Evolutionary conservation across 2,113 vertebrate genomes (phyloP).

Genomic region (Oriolus oriolus): DNA sequence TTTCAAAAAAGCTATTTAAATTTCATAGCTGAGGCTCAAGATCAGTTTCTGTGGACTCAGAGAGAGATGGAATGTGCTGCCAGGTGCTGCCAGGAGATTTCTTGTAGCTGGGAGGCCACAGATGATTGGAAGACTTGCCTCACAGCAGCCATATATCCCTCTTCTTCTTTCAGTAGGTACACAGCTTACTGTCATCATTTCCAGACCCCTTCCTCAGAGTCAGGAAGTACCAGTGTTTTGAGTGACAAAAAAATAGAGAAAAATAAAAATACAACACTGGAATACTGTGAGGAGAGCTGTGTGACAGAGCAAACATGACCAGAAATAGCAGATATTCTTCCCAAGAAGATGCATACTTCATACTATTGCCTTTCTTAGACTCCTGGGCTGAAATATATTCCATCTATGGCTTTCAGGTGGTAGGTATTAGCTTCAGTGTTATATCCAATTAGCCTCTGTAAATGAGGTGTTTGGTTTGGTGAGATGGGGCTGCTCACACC

Average conservation of each 20-base stretch:
- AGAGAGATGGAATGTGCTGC: neutral
- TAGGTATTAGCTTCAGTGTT: neutral
- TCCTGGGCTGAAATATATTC: neutral
- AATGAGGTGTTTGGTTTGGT: neutral
- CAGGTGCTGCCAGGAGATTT: neutral
- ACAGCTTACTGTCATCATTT: neutral
- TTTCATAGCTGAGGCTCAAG: neutral
- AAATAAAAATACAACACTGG: neutral
- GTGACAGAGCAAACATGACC: neutral
- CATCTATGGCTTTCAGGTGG: neutral
- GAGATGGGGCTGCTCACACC: neutral
- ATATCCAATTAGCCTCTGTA: neutral
- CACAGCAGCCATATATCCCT: neutral
- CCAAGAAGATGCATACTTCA: neutral
- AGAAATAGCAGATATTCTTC: neutral
- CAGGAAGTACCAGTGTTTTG: neutral
- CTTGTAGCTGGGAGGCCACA: neutral
- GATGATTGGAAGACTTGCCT: neutral
- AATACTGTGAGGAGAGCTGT: neutral
- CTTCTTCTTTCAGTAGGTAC: neutral
- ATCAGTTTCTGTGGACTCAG: neutral
- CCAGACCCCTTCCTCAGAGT: neutral
- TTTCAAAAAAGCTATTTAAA: neutral
- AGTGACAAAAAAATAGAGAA: neutral
- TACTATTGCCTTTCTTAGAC: neutral